Evolutionary conservation across 92 coral and sea anemone species (phyloP), one percentile per base, ranked within the genome.

Genomic region (Palythoa caribaeorum): DNA sequence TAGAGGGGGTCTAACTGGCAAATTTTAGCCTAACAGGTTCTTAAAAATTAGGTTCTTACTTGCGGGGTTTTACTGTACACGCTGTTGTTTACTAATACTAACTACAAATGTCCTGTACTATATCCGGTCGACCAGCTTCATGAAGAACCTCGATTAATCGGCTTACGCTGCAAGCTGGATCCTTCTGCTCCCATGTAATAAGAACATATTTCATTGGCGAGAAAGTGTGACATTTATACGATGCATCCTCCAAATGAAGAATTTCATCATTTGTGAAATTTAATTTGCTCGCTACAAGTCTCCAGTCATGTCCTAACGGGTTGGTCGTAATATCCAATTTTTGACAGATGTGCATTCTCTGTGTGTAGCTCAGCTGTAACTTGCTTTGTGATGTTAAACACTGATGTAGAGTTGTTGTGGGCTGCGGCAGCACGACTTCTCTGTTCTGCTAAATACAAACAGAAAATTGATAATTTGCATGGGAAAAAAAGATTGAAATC

Each of bases 191-290:
- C 99, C 99, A 96, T 1, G 51, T 79, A 5, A 84, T 73, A 1
- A 96, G 90, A 68, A 96, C 88, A 13, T 71, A 73, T 54, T 90
- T 94, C 87, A 93, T 96, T 11, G 99, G 99, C 47, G 99, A 96
- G 66, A 93, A 96, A 40, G 71, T 60, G 38, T 60, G 89, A 21
- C 87, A 77, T 19, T 90, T 87, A 44, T 60, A 76, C 6, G 96
- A 92, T 79, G 83, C 90, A 63, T 92, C 90, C 73, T 93, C 92
- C 21, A 95, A 85, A 37, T 59, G 75, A 2, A 87, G 63, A 2
- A 96, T 96, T 44, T 96, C 96, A 2, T 89, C 89, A 35, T 79
- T 80, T n/a, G 92, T 83, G 77, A 96, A 92, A 16, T 91, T 92
- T 17, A 96, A 80, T 37, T 85, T 83, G 37, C 95, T 96, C 1